phyloP scores from a whole-genome alignment of 2,797 vertebrate genomes.

The Meda fulgida region DNA sequence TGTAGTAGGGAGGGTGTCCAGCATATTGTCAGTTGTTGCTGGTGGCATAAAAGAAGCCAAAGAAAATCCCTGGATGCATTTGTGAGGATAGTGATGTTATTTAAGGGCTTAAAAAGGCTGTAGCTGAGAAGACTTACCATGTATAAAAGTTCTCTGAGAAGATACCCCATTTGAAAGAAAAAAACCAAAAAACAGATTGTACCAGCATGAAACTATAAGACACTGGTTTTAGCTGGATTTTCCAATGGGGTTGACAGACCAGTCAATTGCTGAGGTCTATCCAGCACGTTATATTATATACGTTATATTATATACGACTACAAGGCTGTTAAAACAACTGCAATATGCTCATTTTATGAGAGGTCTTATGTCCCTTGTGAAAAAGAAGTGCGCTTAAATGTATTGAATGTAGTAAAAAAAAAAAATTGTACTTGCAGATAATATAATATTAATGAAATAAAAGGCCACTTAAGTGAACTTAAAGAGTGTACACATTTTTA shows the following conservation, averaged over 20 bases:
- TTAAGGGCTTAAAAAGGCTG: not conserved
- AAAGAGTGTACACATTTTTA: not conserved
- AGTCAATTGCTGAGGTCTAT: not conserved
- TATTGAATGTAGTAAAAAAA: not conserved
- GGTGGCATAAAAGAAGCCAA: slow-evolving; percentile 34
- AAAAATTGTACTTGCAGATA: not conserved
- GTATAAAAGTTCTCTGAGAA: not conserved
- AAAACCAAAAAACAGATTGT: not conserved
- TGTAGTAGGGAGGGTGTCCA: slow-evolving; percentile 35
- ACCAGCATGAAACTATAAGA: not conserved
- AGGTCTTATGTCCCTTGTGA: slow-evolving; percentile 17
- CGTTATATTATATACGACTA: too few species aligned
- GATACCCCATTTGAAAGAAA: not conserved
- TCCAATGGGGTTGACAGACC: not conserved
- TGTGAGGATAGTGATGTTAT: slow-evolving; percentile 10
- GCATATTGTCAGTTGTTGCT: slow-evolving; percentile 45
- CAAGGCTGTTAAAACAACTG: slow-evolving; percentile 20
- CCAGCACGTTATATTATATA: not conserved
- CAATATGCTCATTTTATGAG: slow-evolving; percentile 40
- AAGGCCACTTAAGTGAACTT: not conserved
- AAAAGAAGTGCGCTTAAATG: not conserved
- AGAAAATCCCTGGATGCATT: not conserved
- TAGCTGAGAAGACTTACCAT: slow-evolving; percentile 26
- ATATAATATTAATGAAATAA: not conserved
- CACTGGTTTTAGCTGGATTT: slow-evolving; percentile 8